Conservation (phyloP, 2,113 vertebrate species). For the Nestor notabilis region DNA sequence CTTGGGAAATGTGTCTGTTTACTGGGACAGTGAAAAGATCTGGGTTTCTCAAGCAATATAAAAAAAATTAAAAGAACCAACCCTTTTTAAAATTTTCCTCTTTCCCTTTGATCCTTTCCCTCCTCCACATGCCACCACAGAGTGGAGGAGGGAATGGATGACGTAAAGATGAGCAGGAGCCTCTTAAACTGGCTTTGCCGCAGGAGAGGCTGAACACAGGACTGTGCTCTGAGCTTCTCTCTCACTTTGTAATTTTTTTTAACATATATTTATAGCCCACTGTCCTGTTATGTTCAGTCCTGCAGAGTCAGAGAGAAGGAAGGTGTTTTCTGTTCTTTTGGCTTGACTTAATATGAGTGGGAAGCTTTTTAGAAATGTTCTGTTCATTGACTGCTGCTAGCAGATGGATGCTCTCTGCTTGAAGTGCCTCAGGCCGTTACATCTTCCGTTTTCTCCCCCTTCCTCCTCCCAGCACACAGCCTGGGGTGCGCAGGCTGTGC, state of each 20-base stretch:
- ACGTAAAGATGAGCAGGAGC: background rate
- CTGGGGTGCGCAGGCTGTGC: constrained; percentile 42
- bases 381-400: constrained; percentile 59
- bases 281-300: background rate
- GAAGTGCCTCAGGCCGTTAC: constrained; percentile 43
- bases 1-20: background rate
- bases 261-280: background rate
- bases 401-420: constrained; percentile 61
- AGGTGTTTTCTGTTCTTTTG: constrained; percentile 56
- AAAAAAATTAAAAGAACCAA: background rate
- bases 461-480: constrained; percentile 27
- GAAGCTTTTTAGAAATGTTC: constrained; percentile 57
- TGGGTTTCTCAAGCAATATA: background rate
- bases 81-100: background rate
- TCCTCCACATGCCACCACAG: background rate
- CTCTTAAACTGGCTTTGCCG: background rate
- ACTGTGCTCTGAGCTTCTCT: fast-evolving
- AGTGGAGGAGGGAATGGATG: background rate
- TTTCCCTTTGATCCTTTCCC: background rate
- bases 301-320: constrained; percentile 13
- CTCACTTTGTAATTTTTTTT: background rate
- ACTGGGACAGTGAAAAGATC: background rate
- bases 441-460: constrained; percentile 14
- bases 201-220: background rate
- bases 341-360: constrained; percentile 42